Evolutionary conservation across 1,140 invertebrate genomes (phyloP).

Genomic region (Ceratitis capitata): DNA sequence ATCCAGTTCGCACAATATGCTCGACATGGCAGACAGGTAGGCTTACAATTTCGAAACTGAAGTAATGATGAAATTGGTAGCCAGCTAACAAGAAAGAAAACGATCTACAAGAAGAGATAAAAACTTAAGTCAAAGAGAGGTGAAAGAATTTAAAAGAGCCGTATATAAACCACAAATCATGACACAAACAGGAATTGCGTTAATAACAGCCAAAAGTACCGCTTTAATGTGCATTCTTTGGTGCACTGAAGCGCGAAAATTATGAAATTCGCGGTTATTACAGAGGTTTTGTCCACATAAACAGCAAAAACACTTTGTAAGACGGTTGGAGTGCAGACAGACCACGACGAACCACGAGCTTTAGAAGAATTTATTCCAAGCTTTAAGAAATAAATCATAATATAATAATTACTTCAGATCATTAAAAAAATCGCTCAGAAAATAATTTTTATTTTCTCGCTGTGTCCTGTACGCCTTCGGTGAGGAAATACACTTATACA

Average conservation of each 20-base stretch:
- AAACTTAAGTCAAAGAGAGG: not conserved
- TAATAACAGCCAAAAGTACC: conserved; percentile 12
- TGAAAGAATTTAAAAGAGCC: not conserved
- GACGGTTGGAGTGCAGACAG: no score
- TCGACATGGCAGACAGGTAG: no score
- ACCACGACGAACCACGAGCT: no score
- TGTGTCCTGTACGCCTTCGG: no score
- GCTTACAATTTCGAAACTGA: no score
- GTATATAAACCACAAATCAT: not conserved
- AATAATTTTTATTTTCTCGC: no score
- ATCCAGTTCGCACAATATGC: no score
- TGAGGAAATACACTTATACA: no score
- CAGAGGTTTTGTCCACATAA: not conserved
- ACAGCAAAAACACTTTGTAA: not conserved
- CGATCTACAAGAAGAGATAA: not conserved
- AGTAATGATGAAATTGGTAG: not conserved
- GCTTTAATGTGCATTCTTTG: not conserved
- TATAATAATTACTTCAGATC: no score
- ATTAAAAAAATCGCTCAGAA: no score
- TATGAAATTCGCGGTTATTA: conserved; percentile 2
- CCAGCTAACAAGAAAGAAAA: not conserved
- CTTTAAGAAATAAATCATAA: no score
- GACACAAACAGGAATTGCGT: not conserved
- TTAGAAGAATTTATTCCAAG: no score
- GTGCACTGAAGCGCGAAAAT: conserved; percentile 13